A percentile compares a stretch with the other conserved stretches of the same genome.
phyloP scores from a whole-genome alignment of 2,113 vertebrate species.

The Halichoerus grypus region DNA sequence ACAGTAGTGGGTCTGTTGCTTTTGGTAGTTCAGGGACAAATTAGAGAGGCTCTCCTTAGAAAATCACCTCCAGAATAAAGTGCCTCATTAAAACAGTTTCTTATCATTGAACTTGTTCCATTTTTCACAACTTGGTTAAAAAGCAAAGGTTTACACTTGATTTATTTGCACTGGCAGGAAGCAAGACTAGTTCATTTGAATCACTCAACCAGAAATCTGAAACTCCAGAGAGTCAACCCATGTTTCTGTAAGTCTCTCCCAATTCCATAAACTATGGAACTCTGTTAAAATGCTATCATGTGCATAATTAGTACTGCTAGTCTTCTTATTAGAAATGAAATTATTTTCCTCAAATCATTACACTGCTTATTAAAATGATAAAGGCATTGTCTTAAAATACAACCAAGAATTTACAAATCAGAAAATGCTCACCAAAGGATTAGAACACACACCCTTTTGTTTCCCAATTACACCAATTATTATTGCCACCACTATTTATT shows the following conservation, averaged over 20 bases:
- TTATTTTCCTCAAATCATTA: slow-evolving; percentile 80
- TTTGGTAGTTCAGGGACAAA: neutral
- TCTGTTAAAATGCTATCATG: slow-evolving; percentile 75
- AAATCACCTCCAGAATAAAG: slow-evolving; percentile 42
- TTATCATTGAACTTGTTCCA: slow-evolving; percentile 47
- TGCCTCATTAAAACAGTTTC: slow-evolving; percentile 32
- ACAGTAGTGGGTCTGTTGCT: neutral
- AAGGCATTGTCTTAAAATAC: slow-evolving; percentile 67
- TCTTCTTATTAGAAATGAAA: slow-evolving; percentile 79
- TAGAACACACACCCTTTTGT: neutral
- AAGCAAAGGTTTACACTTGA: slow-evolving; percentile 69
- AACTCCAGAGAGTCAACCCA: slow-evolving; percentile 58
- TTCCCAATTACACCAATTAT: neutral
- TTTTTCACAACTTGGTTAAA: slow-evolving; percentile 73
- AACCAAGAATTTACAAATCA: slow-evolving; percentile 52
- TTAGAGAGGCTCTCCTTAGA: neutral
- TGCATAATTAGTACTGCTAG: slow-evolving; percentile 77
- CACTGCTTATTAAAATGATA: slow-evolving; percentile 76
- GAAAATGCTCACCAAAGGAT: slow-evolving; percentile 41
- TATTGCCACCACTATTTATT: neutral
- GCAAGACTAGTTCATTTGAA: slow-evolving; percentile 66
- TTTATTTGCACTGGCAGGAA: slow-evolving; percentile 80
- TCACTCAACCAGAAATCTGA: slow-evolving; percentile 67
- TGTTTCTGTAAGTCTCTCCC: slow-evolving; percentile 82
- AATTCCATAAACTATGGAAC: slow-evolving; percentile 77